Conservation (phyloP, 2,113 vertebrate genomes). For the Hypomesus transpacificus region DNA sequence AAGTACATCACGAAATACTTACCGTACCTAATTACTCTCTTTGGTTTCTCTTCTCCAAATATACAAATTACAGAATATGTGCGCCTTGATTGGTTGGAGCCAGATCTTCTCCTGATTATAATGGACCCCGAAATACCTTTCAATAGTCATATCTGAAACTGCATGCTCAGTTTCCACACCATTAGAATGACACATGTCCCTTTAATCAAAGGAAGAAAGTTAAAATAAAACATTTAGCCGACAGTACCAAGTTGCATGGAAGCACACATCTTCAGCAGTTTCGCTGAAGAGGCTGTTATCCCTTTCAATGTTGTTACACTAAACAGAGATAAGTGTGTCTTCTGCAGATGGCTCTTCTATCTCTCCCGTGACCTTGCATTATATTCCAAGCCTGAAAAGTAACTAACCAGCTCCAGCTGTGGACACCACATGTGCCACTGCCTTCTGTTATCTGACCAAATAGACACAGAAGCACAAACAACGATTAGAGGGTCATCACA, state of each 20-base stretch:
- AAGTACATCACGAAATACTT: constrained; percentile 49
- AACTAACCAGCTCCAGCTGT: constrained; percentile 16
- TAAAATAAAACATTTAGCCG: not conserved
- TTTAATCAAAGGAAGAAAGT: not conserved
- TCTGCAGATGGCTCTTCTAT: not conserved
- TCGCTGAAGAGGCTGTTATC: not conserved
- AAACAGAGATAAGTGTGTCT: constrained; percentile 3
- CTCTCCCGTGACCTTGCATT: constrained; percentile 15
- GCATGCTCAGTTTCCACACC: not conserved
- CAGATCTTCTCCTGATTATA: constrained; percentile 24
- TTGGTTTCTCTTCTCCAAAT: constrained; percentile 44
- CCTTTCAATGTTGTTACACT: not conserved
- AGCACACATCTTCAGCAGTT: not conserved
- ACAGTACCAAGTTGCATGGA: not conserved
- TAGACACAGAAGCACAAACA: not conserved
- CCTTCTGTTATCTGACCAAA: not conserved
- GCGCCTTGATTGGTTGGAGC: constrained; percentile 27
- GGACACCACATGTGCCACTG: not conserved
- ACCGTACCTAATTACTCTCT: constrained; percentile 43
- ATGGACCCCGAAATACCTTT: constrained; percentile 27
- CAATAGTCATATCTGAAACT: not conserved
- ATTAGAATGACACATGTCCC: not conserved
- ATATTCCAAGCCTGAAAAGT: constrained; percentile 5
- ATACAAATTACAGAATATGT: constrained; percentile 46
- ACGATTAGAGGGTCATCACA: not conserved